phyloP scores from a whole-genome alignment of 1,140 invertebrate species.

The Antheraea mylitta region DNA sequence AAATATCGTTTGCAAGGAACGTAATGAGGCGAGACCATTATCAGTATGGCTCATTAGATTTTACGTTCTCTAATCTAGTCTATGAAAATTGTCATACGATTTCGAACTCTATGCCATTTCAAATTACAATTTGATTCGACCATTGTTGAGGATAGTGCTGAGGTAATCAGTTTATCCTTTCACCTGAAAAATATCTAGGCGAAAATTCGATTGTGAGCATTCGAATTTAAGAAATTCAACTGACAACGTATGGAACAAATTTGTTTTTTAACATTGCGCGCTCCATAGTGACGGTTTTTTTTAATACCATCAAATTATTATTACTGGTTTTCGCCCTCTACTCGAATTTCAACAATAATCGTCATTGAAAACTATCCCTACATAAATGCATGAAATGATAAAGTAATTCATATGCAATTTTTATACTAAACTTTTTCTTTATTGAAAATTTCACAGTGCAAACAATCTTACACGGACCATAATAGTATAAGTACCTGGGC shows the following conservation, averaged over 20 bases:
- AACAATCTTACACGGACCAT: no score
- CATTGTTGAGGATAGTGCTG: conserved; percentile 40
- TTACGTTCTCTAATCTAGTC: conserved; percentile 52
- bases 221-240: conserved; percentile 14
- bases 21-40: conserved; percentile 61
- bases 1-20: conserved; percentile 27
- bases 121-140: conserved; percentile 41
- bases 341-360: no score
- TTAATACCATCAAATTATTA: neutral
- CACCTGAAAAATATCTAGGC: conserved; percentile 43
- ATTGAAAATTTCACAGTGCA: no score
- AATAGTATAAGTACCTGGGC: no score
- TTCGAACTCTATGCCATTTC: conserved; percentile 47
- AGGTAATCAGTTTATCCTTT: conserved; percentile 49
- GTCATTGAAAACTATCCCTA: no score
- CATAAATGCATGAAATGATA: no score
- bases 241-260: neutral
- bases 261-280: neutral
- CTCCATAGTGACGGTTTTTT: neutral
- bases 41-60: conserved; percentile 67
- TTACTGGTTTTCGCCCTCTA: no score
- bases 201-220: conserved; percentile 20
- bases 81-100: conserved; percentile 34
- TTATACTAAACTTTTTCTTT: no score
- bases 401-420: no score